Percentiles rank a stretch among this genome's conserved stretches.
These are phyloP conservation scores for Tetrapedia diversipes DNA, from an alignment of 2,888 invertebrate species.

Conservation along the genomic window DNA sequence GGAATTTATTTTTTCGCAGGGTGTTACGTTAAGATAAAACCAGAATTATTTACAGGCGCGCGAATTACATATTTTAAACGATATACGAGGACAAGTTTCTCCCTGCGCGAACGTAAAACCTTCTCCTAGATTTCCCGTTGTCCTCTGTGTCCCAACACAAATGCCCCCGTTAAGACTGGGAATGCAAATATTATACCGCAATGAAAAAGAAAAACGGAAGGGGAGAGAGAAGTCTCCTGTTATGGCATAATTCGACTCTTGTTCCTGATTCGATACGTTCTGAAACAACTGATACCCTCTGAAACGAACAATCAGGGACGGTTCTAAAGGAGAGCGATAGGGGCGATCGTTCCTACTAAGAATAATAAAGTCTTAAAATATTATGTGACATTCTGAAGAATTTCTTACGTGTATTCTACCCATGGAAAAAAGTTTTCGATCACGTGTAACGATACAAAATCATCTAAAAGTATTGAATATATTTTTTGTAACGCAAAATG, in stretches of 20 bases:
- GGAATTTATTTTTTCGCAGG: slow-evolving; percentile 2
- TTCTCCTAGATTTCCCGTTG: slow-evolving; percentile 25
- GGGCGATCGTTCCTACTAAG: too few relatives aligned
- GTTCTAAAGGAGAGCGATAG: too few relatives aligned
- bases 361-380: too few relatives aligned
- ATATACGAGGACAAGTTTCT: slow-evolving; percentile 20
- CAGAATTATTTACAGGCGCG: slow-evolving; percentile 38
- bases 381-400: too few relatives aligned
- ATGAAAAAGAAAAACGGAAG: slow-evolving; percentile 15
- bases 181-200: slow-evolving; percentile 43
- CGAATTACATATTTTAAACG: slow-evolving; percentile 23
- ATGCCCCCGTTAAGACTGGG: slow-evolving; percentile 29
- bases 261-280: slow-evolving; percentile 4
- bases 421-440: too few relatives aligned
- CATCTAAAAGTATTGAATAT: too few relatives aligned
- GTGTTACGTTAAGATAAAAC: slow-evolving; percentile 21
- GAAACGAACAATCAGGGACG: slow-evolving; percentile 11
- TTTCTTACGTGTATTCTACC: too few relatives aligned
- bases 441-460: too few relatives aligned
- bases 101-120: slow-evolving; percentile 28
- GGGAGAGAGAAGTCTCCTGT: slow-evolving; percentile 6
- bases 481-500: too few relatives aligned
- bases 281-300: too few relatives aligned
- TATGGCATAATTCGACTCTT: slow-evolving; percentile 25
- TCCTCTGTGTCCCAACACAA: slow-evolving; percentile 23